Evolutionary conservation across 2,797 vertebrate species (phyloP), one percentile per base, ranked within the genome.

Genomic region (Sebastolobus altivelis): DNA sequence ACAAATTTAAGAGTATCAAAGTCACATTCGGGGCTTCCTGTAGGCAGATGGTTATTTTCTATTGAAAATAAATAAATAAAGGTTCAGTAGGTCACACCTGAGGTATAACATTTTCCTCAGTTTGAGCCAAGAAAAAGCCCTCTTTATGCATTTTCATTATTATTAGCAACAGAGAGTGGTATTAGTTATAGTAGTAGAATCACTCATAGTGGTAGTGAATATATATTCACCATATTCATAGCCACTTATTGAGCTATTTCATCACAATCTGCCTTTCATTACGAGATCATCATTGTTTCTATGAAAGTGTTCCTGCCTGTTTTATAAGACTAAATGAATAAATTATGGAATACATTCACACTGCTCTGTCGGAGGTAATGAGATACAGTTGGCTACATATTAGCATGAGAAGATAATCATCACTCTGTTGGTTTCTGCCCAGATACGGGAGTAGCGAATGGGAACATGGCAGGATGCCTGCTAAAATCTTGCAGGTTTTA

Each of bases 331-430:
- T 66, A 72, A 85, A 89, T 87, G 40, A 81, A 84, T 77, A 80
- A 84, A 87, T 83, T 43, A 8, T 56, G 74, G 79, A 65, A 84
- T 86, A 72, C 72, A 89, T 79, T 90, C 69, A n/a, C 70, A 75
- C 77, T 27, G 61, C 81, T 81, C 56, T 27, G 65, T 82, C 65
- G 71, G 75, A 40, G 38, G 75, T 89, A 84, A 84, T 90, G 84
- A 79, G 80, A 90, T 75, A 74, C 29, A 35, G 12, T 67, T 20
- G 54, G 78, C 65, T 83, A 76, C 81, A 81, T 88, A 90, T 93
- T 90, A 91, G 85, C 80, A 84, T 68, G 62, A 79, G 82, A 68
- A 78, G 87, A 85, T 88, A 82, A 89, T 89, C 79, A 8, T 87
- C 80, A 80, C 72, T 70, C 46, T 55, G 70, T 62, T 87, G 87